Base-by-base conservation (phyloP, 1,140 invertebrate species). In the Vollenhovia emeryi region DNA sequence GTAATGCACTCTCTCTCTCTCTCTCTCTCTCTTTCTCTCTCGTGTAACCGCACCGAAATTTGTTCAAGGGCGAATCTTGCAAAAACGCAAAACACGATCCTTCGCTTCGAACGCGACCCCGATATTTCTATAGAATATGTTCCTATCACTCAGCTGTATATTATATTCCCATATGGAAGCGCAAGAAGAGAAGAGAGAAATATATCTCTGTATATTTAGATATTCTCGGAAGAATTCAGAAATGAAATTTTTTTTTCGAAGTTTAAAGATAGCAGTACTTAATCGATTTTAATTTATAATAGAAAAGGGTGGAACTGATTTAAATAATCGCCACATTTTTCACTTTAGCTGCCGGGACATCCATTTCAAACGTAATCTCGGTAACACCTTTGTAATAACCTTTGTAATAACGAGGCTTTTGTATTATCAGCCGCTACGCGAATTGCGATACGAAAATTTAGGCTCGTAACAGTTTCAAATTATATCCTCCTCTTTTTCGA, bases 11-110 rank as follows among this genome's bases (percentile, higher is more conserved):
- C 27, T 55, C 48, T 50, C 52, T 43, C n/a, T 50, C 64, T 18
- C 13, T 24, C n/a, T 64, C 48, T 57, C 50, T 55, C 36, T 43
- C 13, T 33, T 7, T 4, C 9, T 21, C 15, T 36, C 48, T 33
- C 36, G 15, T 24, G 15, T 27, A 66, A 66, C 13, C 27, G 15
- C 24, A 9, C 27, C 15, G 8, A 55, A 71, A 80, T 69, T 40
- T 21, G 21, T 21, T 64, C 24, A 48, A 40, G 18, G 21, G n/a
- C 15, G 24, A 73, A 2, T 13, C 11, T 6, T 36, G 5, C 50
- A 76, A 21, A 64, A 78, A 21, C 27, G 30, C 13, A 60, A 66
- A 79, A 68, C 69, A 55, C 18, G 48, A 66, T 50, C 43, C 2
- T 18, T 78, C 62, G 13, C n/a, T 64, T 33, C 15, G 27, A 21